These are phyloP conservation scores for Empidonax traillii DNA, from an alignment of 2,113 vertebrate genomes.

Conservation along the genomic window DNA sequence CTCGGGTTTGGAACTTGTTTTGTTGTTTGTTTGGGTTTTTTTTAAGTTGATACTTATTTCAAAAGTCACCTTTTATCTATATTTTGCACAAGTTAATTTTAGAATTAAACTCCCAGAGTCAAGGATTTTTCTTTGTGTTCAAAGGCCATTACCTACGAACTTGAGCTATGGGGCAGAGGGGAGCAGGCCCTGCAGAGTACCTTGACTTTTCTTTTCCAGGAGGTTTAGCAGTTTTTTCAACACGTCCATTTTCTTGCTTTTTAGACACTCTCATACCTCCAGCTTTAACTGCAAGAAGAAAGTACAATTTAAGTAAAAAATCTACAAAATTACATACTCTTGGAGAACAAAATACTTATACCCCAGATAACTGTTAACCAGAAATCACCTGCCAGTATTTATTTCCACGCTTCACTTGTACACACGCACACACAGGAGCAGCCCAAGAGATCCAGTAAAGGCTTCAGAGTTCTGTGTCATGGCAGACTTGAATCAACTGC, in stretches of 20 bases:
- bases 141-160: neutral
- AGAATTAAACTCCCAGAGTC: neutral
- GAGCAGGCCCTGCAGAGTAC: constrained; percentile 57
- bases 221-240: constrained; percentile 78
- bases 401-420: neutral
- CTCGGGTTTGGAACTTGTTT: neutral
- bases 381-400: neutral
- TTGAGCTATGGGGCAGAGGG: neutral
- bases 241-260: constrained; percentile 79
- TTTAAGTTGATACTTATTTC: neutral
- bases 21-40: neutral
- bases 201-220: constrained; percentile 78
- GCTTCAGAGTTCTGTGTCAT: neutral
- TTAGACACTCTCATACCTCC: constrained; percentile 88
- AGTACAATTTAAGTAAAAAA: neutral
- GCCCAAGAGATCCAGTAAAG: neutral
- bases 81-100: neutral
- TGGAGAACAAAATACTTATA: neutral
- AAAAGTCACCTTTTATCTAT: neutral
- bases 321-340: neutral
- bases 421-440: neutral
- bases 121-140: neutral
- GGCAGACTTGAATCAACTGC: neutral
- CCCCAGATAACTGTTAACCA: neutral
- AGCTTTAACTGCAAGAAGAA: constrained; percentile 81